These are phyloP conservation scores for Loris lydekkerianus DNA, from an alignment of 2,797 vertebrate genomes.

Conservation along the genomic window DNA sequence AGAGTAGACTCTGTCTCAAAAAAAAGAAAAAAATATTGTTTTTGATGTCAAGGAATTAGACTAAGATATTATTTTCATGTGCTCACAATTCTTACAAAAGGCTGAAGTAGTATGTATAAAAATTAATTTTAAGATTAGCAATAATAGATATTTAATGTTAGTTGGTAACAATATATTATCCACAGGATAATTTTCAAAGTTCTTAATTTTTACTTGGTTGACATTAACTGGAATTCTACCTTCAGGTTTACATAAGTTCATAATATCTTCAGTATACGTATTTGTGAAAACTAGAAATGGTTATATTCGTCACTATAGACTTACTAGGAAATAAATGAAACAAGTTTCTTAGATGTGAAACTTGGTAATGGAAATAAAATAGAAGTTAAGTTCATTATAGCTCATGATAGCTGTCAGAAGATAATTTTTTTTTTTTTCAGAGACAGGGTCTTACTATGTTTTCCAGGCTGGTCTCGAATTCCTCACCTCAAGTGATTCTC, in stretches of 20 bases:
- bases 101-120: background rate
- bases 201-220: background rate
- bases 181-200: background rate
- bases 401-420: background rate
- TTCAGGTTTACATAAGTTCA: slow-evolving; percentile 18
- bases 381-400: slow-evolving; percentile 21
- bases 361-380: background rate
- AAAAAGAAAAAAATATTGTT: background rate
- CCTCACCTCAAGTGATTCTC: too few relatives aligned
- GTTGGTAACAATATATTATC: background rate
- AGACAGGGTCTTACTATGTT: background rate
- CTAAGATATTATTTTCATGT: slow-evolving; percentile 5
- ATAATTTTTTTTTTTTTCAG: background rate
- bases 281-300: background rate
- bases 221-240: background rate
- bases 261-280: background rate
- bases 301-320: slow-evolving; percentile 18
- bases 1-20: too few relatives aligned
- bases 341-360: background rate
- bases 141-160: background rate
- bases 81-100: background rate
- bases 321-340: background rate
- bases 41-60: slow-evolving; percentile 25
- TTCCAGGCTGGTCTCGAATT: too few relatives aligned
- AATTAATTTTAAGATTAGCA: slow-evolving; percentile 5